A percentile compares a stretch with the other conserved stretches of the same genome.
These are phyloP conservation scores for Corvus cornix DNA, from an alignment of 2,113 vertebrate species.

Conservation along the genomic window DNA sequence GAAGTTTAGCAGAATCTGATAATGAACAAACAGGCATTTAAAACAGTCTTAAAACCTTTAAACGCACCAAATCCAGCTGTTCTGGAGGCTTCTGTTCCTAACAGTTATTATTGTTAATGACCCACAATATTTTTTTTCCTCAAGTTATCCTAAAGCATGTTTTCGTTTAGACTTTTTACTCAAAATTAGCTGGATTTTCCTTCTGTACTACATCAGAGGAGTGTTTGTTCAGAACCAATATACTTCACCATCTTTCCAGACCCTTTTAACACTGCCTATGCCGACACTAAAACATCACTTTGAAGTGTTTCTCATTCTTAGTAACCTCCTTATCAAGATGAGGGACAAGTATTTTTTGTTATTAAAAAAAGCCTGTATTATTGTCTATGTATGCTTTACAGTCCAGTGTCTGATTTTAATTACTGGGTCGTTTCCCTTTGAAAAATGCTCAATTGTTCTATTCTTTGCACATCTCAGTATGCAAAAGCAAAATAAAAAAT, in stretches of 20 bases:
- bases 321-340: neutral
- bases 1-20: neutral
- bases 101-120: neutral
- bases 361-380: neutral
- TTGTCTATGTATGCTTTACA: neutral
- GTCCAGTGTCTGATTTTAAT: rapidly evolving
- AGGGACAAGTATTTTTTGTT: neutral
- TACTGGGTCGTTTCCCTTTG: neutral
- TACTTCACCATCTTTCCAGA: neutral
- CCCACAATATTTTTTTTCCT: neutral
- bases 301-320: neutral
- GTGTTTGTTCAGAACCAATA: neutral
- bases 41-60: neutral
- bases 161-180: neutral
- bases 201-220: neutral
- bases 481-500: neutral
- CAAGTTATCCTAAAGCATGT: neutral
- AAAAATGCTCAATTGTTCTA: neutral
- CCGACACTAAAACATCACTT: neutral
- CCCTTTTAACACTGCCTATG: neutral
- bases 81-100: neutral
- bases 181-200: neutral
- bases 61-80: neutral
- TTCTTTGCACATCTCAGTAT: neutral
- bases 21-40: neutral